Percentiles rank a stretch among this genome's conserved stretches.
These are phyloP conservation scores for Danio tinwini DNA, from an alignment of 2,797 vertebrate species.

Conservation along the genomic window DNA sequence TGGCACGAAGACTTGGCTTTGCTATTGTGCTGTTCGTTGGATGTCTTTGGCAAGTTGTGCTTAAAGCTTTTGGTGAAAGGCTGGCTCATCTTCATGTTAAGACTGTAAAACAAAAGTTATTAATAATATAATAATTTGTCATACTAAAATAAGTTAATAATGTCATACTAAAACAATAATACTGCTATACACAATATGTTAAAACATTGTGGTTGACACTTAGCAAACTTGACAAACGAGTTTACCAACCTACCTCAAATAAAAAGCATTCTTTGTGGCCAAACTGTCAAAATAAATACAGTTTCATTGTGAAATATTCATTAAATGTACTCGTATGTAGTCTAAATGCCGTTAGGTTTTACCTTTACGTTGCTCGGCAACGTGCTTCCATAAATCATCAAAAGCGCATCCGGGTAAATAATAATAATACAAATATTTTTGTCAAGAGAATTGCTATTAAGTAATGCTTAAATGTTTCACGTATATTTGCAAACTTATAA, in stretches of 20 bases:
- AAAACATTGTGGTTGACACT: not conserved
- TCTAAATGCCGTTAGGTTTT: constrained; percentile 8
- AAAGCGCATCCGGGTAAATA: not conserved
- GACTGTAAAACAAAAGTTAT: constrained; percentile 17
- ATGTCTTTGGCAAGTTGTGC: constrained; percentile 49
- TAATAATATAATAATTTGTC: not conserved
- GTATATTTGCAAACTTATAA: not conserved
- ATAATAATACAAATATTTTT: too few species aligned
- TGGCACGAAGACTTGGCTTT: constrained; percentile 43
- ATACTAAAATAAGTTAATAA: not conserved
- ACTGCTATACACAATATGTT: too few species aligned
- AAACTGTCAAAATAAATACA: not conserved
- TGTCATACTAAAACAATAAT: too few species aligned
- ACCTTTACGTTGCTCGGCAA: constrained; percentile 24
- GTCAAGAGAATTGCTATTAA: not conserved
- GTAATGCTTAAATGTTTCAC: not conserved
- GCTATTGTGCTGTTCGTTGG: constrained; percentile 53
- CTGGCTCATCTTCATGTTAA: constrained; percentile 41
- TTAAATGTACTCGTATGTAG: not conserved
- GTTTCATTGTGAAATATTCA: not conserved
- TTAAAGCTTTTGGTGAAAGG: constrained; percentile 48
- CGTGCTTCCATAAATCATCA: constrained; percentile 1
- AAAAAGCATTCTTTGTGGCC: not conserved
- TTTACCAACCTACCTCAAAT: constrained; percentile 5
- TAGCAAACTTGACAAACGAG: too few species aligned